Percentiles rank a stretch among this genome's conserved stretches.
These are phyloP conservation scores for Philotrypesis tridentata DNA, from an alignment of 1,140 invertebrate genomes.

Conservation along the genomic window DNA sequence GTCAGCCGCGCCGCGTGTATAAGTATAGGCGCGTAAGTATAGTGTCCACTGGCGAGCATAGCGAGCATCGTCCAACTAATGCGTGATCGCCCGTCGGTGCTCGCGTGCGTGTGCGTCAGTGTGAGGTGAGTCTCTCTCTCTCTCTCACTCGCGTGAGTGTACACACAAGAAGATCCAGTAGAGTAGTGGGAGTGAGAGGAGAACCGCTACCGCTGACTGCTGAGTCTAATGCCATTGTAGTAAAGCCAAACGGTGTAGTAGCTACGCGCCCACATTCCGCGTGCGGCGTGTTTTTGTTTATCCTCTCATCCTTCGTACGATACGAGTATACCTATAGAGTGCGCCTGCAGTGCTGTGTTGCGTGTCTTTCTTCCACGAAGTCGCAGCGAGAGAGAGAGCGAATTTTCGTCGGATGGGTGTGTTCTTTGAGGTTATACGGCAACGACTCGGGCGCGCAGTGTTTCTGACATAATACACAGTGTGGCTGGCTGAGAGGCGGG, in stretches of 20 bases:
- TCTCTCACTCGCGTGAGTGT: background rate
- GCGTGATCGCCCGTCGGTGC: background rate
- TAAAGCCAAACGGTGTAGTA: background rate
- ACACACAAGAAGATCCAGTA: background rate
- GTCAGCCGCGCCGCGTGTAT: too few species aligned
- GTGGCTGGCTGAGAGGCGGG: background rate
- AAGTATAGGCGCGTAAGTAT: background rate
- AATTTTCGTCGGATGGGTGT: background rate
- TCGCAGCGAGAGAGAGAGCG: background rate
- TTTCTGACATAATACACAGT: background rate
- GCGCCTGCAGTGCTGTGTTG: background rate
- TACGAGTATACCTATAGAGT: background rate
- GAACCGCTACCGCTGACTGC: background rate
- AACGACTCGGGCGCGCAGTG: background rate
- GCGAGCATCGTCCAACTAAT: background rate
- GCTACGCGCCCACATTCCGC: background rate
- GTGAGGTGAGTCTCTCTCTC: background rate
- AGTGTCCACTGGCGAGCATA: background rate
- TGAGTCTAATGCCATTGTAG: background rate
- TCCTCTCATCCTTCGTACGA: background rate
- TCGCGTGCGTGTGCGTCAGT: background rate
- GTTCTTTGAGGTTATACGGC: constrained; percentile 25
- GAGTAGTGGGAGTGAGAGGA: background rate
- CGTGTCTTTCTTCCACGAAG: background rate
- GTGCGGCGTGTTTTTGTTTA: constrained; percentile 10